These are phyloP conservation scores for Corythaixoides concolor DNA, from an alignment of 2,113 vertebrate species.

Conservation along the genomic window DNA sequence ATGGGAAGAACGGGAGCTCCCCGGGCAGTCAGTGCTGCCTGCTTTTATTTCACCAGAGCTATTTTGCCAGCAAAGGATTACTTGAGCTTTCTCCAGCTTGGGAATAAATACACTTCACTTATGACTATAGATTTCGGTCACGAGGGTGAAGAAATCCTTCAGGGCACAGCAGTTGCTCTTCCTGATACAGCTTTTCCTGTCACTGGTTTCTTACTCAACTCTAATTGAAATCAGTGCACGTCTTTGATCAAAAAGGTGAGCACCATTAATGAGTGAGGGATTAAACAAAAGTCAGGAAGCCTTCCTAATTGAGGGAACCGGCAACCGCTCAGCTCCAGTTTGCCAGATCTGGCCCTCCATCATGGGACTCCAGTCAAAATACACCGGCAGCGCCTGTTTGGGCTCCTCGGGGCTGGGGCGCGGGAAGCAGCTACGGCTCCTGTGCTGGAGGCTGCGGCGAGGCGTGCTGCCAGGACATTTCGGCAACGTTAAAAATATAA, in stretches of 20 bases:
- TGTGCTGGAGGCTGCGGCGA: not conserved
- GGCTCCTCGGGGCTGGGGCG: not conserved
- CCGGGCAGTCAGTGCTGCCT: not conserved
- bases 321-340: not conserved
- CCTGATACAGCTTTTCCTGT: conserved; percentile 35
- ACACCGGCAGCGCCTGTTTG: not conserved
- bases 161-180: conserved; percentile 46
- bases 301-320: not conserved
- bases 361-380: not conserved
- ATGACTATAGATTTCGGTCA: conserved; percentile 54
- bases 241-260: conserved; percentile 48
- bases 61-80: conserved; percentile 39
- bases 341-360: not conserved
- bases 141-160: conserved; percentile 42
- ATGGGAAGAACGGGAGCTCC: not conserved
- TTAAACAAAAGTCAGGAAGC: conserved; percentile 32
- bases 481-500: not conserved
- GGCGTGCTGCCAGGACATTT: not conserved
- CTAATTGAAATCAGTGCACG: conserved; percentile 45
- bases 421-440: not conserved
- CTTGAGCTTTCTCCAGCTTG: not conserved
- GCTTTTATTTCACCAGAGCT: conserved; percentile 22
- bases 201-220: conserved; percentile 45
- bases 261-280: not conserved
- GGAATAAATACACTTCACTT: conserved; percentile 35